Conservation (phyloP, 2,113 vertebrate species). For the Andinoacara biseriatus region DNA sequence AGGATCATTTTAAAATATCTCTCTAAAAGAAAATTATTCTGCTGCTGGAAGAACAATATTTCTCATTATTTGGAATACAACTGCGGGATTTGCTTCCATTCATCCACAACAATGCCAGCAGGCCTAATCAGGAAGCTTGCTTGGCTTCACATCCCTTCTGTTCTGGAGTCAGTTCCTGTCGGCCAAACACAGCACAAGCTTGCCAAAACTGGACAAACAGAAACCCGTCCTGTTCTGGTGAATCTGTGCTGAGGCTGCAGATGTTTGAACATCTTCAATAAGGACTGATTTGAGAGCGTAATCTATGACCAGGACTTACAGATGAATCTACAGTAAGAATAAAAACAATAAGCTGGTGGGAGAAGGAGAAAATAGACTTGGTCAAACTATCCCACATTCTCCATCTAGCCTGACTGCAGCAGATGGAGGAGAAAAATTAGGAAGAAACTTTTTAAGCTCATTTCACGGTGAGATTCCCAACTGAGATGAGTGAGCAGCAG, state of each 20-base stretch:
- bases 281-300: neutral
- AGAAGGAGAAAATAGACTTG: neutral
- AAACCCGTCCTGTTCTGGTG: neutral
- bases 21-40: no score
- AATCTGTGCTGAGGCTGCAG: neutral
- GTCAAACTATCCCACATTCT: neutral
- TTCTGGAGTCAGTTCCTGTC: neutral
- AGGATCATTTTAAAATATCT: no score
- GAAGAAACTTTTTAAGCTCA: neutral
- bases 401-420: neutral
- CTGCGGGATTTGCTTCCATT: no score
- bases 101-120: neutral
- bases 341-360: neutral
- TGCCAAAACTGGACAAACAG: neutral
- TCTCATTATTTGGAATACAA: no score
- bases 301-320: no score
- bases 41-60: no score
- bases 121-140: rapidly evolving
- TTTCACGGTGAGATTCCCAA: neutral
- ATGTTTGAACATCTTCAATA: neutral
- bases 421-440: neutral
- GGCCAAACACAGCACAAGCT: neutral
- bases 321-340: rapidly evolving
- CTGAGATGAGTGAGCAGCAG: neutral
- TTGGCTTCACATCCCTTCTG: rapidly evolving